Evolutionary conservation across 2,888 invertebrate genomes (phyloP), one percentile per base, ranked within the genome.

Genomic region (Muscina levida): DNA sequence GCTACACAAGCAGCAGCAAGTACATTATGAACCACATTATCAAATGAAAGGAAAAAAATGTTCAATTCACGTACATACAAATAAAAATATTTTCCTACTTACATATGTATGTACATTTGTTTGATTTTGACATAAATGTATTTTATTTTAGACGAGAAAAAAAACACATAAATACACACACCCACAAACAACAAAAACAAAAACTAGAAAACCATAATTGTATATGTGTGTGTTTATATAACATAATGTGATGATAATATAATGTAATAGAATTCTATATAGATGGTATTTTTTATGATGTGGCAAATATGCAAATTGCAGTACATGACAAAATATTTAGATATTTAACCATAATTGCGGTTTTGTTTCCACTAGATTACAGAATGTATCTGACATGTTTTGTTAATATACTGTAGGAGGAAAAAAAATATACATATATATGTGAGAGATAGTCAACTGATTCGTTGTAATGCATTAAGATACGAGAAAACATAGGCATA

Each of bases 91-190:
- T 79, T n/a, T n/a, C 73, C 70, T 65, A 70, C 57, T 57, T 67
- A 72, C 77, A 75, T 56, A 79, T 74, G 75, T 56, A 5, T 53
- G 65, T 48, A 51, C 57, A 44, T 44, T 65, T 46, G 48, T 22
- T 76, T 65, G 72, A 22, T 62, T 46, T 65, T 65, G 68, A 46
- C 51, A 39, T 53, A 51, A 19, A n/a, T 77, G 44, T 19, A 31
- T 74, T 56, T 17, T 70, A 26, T 72, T 62, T 62, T 39, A 22
- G 22, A n/a, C 37, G 31, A 19, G 37, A 31, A 17, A 59, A 3
- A 0, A 17, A 39, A 1, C 37, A 26, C 13, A 11, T 48, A 66
- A 44, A 42, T 73, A 65, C 19, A 44, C 46, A 46, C 73, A 66
- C 62, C 62, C 53, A 22, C 42, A 51, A 19, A 59, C 59, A n/a